phyloP scores from a whole-genome alignment of 2,113 vertebrate species.

The Smithornis capensis region DNA sequence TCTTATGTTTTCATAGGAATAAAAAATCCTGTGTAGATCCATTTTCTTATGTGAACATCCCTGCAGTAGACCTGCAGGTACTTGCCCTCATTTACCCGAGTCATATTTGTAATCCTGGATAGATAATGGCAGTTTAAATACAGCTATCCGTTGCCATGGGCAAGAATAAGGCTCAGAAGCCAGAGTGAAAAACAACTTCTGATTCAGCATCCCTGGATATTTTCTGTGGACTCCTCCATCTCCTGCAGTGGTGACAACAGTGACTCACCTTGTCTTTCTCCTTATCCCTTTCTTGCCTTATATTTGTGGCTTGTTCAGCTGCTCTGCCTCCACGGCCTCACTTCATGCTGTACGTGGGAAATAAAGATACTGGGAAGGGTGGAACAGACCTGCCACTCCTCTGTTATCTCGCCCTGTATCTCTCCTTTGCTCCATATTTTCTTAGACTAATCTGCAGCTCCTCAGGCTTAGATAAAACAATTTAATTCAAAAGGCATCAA shows the following conservation, averaged over 20 bases:
- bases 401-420: not conserved
- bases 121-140: constrained; percentile 25
- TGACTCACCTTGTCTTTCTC: not conserved
- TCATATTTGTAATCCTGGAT: constrained; percentile 13
- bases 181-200: constrained; percentile 6
- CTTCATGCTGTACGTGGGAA: not conserved
- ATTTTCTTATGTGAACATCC: not conserved
- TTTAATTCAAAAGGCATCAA: not conserved
- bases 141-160: not conserved
- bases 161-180: not conserved
- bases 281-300: not conserved
- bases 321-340: not conserved
- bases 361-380: not conserved
- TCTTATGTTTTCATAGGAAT: not conserved
- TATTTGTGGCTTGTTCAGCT: not conserved
- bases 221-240: not conserved
- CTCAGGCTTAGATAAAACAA: constrained; percentile 6
- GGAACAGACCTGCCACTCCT: not conserved
- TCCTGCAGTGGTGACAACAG: not conserved
- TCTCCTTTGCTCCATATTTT: constrained; percentile 31
- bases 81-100: constrained; percentile 36
- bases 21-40: not conserved
- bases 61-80: not conserved
- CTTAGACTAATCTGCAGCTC: not conserved
- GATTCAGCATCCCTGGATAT: not conserved